These are phyloP conservation scores for Pilophorus perplexus DNA, from an alignment of 2,888 invertebrate genomes.

Conservation along the genomic window DNA sequence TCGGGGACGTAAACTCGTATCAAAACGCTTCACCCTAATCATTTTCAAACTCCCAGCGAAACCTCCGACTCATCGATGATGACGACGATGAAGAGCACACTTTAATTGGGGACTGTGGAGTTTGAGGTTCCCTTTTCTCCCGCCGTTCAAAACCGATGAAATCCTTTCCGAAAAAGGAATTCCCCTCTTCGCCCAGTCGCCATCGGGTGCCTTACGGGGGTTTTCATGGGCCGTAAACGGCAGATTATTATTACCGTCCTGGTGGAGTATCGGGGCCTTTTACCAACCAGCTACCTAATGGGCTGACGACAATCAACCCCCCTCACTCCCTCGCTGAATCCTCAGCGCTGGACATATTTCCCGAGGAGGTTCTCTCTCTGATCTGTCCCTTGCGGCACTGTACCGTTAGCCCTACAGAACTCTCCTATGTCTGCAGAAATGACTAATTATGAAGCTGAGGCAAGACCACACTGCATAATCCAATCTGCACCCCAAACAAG, in stretches of 20 bases:
- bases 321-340: not conserved
- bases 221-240: slow-evolving; percentile 19
- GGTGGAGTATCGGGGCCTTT: not conserved
- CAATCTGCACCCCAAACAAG: too few species aligned
- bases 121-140: too few species aligned
- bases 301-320: slow-evolving; percentile 8
- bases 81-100: not conserved
- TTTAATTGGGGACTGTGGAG: slow-evolving; percentile 7
- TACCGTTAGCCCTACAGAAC: too few species aligned
- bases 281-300: slow-evolving; percentile 13
- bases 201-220: slow-evolving; percentile 1
- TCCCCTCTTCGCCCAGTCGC: not conserved
- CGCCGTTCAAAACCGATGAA: slow-evolving; percentile 4
- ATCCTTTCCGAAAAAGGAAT: slow-evolving; percentile 6
- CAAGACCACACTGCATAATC: too few species aligned
- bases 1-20: not conserved
- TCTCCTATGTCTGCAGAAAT: too few species aligned
- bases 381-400: too few species aligned
- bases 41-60: slow-evolving; percentile 15
- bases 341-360: not conserved
- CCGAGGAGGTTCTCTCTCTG: not conserved
- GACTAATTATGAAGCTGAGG: too few species aligned
- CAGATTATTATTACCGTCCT: slow-evolving; percentile 10
- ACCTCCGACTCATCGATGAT: slow-evolving; percentile 6
- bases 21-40: slow-evolving; percentile 10